These are phyloP conservation scores for Panurus biarmicus DNA, from an alignment of 2,113 vertebrate genomes.

Conservation along the genomic window DNA sequence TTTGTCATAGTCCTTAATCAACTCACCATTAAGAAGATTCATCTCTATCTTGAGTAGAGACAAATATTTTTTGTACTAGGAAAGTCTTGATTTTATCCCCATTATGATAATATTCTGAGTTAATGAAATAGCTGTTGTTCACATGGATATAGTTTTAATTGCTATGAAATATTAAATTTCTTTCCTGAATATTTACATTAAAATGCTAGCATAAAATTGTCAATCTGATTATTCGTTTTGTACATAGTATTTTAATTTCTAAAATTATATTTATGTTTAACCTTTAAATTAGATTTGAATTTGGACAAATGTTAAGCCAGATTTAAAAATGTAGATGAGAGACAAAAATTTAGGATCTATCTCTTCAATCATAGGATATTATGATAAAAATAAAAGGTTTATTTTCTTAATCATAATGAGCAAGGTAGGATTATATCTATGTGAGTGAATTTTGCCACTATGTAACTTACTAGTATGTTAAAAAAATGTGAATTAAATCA, in stretches of 20 bases:
- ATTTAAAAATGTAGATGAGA: neutral
- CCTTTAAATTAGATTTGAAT: neutral
- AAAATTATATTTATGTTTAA: neutral
- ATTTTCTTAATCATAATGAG: neutral
- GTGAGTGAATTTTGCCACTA: neutral
- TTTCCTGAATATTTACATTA: neutral
- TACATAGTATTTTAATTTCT: neutral
- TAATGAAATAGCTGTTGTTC: neutral
- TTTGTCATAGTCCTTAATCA: neutral
- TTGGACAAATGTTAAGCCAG: neutral
- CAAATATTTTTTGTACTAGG: neutral
- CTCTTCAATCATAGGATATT: neutral
- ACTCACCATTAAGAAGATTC: neutral
- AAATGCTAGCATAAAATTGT: neutral
- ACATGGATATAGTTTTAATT: neutral
- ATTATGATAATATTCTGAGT: neutral
- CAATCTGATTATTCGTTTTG: neutral
- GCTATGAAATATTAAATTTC: neutral
- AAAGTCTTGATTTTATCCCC: neutral
- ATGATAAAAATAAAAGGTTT: neutral
- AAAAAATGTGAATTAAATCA: conserved; percentile 14
- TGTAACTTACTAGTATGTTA: neutral
- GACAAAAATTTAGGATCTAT: neutral
- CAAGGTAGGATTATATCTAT: neutral
- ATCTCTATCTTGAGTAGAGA: neutral